Base-by-base conservation (phyloP, 1,140 invertebrate species). In the Papilio aristodemus region DNA sequence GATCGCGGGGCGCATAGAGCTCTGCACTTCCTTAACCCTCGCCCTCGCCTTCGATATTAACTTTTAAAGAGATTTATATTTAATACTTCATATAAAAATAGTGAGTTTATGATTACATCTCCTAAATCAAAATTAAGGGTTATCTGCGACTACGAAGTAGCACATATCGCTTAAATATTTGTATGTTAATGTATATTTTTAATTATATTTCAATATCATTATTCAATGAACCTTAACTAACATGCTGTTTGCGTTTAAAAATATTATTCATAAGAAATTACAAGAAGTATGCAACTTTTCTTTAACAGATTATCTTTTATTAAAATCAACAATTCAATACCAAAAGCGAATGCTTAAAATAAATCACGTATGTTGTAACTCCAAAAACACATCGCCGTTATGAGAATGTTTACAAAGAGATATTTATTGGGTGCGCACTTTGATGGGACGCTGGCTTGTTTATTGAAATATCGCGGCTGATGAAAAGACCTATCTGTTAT, bases 1-100 rank as follows among this genome's bases (percentile, higher is more conserved):
- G 79, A 80, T 78, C 75, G 68, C 72, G 70, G 79, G 82, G 83
- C 80, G 83, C 77, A 78, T 62, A 72, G 74, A 84, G 81, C 76
- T 6, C 78, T 73, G 73, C 81, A 78, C 79, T 70, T 78, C 71
- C 75, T 80, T 86, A 85, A 78, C 84, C 67, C 71, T 71, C 64
- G 69, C 66, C 58, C 73, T 70, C 77, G 77, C 77, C 75, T 75
- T 78, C 71, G 66, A 73, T 73, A 76, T 76, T 69, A 80, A 80
- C 79, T 74, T 83, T 81, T 74, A 46, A 32, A 66, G n/a, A 50
- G 25, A 66, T 36, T 66, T 9, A n/a, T 25, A 43, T 64, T 46
- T 64, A 64, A 36, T 50, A 50, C 50, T 17, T 17, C 32, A 66
- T 36, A 58, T 32, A 58, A 41, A 58, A 58, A 58, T 32, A 14